Evolutionary conservation across 1,140 invertebrate species (phyloP).

Genomic region (Lepidurus couesii): DNA sequence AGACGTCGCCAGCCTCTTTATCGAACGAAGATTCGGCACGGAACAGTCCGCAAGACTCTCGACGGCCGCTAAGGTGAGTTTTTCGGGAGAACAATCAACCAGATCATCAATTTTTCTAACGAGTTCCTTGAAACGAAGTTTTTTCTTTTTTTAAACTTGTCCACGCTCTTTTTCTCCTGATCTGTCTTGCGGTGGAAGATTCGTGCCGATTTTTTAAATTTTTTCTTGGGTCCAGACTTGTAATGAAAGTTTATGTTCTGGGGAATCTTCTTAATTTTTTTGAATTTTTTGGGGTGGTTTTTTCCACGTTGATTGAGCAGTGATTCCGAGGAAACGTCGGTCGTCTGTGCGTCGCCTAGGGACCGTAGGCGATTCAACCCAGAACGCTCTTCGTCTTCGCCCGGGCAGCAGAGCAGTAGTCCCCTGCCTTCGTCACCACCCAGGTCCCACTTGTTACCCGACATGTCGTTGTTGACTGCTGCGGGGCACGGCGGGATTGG

Average conservation of each 20-base stretch:
- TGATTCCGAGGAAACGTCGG: not conserved
- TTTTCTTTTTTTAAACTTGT: not conserved
- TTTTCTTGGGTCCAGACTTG: too few species aligned
- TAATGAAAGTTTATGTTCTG: too few species aligned
- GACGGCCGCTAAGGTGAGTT: not conserved
- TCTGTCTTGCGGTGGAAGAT: not conserved
- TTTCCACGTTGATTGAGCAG: not conserved
- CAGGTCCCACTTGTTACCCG: not conserved
- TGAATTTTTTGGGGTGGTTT: not conserved
- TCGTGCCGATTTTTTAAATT: not conserved
- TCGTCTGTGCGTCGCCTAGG: not conserved
- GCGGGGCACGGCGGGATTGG: not conserved
- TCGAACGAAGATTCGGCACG: slow-evolving; percentile 4
- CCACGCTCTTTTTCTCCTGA: not conserved
- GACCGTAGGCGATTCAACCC: not conserved
- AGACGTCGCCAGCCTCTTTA: slow-evolving; percentile 9
- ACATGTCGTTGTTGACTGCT: not conserved
- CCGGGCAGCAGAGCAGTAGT: not conserved
- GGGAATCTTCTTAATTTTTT: too few species aligned
- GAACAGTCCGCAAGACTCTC: slow-evolving; percentile 9
- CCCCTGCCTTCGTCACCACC: not conserved
- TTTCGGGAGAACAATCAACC: too few species aligned
- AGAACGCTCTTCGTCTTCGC: not conserved
- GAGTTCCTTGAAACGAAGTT: not conserved
- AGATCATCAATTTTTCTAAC: too few species aligned